Evolutionary conservation across 1,140 invertebrate genomes (phyloP), one percentile per base, ranked within the genome.

Genomic region (Drosophila funebris): DNA sequence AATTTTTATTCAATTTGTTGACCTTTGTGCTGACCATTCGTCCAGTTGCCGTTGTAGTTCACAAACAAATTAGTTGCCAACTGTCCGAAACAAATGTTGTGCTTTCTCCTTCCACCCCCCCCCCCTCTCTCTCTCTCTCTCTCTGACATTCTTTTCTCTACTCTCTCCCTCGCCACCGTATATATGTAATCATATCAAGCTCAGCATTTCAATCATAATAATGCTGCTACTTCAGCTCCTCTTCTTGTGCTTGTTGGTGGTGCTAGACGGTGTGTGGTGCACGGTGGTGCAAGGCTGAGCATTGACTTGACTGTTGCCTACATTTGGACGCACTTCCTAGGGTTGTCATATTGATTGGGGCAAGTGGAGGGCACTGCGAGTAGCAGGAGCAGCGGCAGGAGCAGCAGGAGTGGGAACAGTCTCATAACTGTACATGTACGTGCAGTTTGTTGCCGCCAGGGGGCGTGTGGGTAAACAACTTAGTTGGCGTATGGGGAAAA

Each of bases 11-110:
- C 81, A 80, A 84, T 85, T 84, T 85, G 48, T 62, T 77, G 77
- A 77, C 77, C 69, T 76, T 74, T 74, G 68, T 70, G 31, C 27
- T 54, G 27, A 60, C 53, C 46, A 36, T 44, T 37, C 57, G 46
- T 36, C 33, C 67, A 52, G 66, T 66, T 6, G 77, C 53, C 61
- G 79, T 80, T 57, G 33, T 62, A 72, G 76, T 79, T 73, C 63
- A 70, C 43, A 85, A 84, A 77, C 78, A 85, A 85, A 85, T 85
- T 85, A 87, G 82, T 87, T 85, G 82, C 82, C 82, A 87, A 85
- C 82, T 87, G 82, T 85, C 82, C 78, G 71, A 82, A 87, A 85
- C 82, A 85, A 85, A 85, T 85, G 82, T 81, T 82, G 77, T 80
- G 16, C 33, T 27, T 33, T 6, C 13, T 16, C 7, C n/a, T 7